Evolutionary conservation across 2,888 invertebrate genomes (phyloP).

Genomic region (Acrobasis suavella): DNA sequence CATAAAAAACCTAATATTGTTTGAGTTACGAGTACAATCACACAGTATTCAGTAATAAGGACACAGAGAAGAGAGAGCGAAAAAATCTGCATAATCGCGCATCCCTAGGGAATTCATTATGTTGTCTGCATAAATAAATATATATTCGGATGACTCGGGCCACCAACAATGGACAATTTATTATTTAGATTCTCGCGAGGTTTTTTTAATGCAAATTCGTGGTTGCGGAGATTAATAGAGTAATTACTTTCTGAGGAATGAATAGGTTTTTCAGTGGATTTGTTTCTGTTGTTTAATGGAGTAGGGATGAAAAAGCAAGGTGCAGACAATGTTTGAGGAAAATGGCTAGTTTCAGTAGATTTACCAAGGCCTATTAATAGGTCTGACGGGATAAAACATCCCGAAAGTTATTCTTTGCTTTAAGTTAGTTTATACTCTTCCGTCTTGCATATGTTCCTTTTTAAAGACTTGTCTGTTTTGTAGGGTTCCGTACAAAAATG

Average conservation of each 20-base stretch:
- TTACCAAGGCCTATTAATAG: too few relatives aligned
- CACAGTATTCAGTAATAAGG: conserved; percentile 40
- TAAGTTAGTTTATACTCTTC: too few relatives aligned
- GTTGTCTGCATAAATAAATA: conserved; percentile 75
- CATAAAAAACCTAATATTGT: background rate
- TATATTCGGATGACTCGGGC: conserved; percentile 60
- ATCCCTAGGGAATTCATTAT: conserved; percentile 70
- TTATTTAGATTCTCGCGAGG: conserved; percentile 73
- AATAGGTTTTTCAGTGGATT: conserved; percentile 11
- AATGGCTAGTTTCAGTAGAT: too few relatives aligned
- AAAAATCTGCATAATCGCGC: conserved; percentile 67
- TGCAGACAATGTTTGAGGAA: too few relatives aligned
- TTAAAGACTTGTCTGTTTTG: too few relatives aligned
- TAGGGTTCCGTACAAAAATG: too few relatives aligned
- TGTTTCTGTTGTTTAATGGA: background rate
- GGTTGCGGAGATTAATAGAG: conserved; percentile 53
- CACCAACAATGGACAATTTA: conserved; percentile 76
- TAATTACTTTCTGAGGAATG: conserved; percentile 35
- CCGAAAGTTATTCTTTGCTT: too few relatives aligned
- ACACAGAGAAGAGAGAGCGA: conserved; percentile 39
- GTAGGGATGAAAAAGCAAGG: background rate
- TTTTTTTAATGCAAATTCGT: conserved; percentile 65
- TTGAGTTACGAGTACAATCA: background rate
- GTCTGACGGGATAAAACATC: too few relatives aligned
- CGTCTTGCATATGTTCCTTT: too few relatives aligned